Base-by-base conservation (phyloP, 2,888 invertebrate species). In the Nemoura dubitans region DNA sequence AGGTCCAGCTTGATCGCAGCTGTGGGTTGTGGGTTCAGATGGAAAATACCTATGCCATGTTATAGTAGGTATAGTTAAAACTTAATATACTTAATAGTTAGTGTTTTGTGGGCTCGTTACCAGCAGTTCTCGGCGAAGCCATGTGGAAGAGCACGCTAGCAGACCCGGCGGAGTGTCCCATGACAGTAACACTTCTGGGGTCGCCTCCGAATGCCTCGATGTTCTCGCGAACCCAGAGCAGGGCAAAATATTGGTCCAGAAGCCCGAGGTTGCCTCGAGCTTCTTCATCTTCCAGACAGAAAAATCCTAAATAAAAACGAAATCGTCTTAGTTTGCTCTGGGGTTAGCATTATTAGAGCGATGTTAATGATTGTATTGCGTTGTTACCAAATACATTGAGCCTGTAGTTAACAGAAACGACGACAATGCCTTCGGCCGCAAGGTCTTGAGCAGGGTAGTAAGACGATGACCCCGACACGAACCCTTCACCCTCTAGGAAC, bases 211-310 rank as follows among this genome's bases (percentile, higher is more conserved):
- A 97, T 82, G 94, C 93, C 80, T 92, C 92, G 85, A 97, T 96
- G 90, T 97, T 96, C 89, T 95, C 94, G 88, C 94, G 93, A 0
- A 96, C 93, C 96, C 96, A 96, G 81, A 95, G 90, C 87, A 98
- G 91, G 0, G 96, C 97, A 91, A 97, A 92, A 89, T 96, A 95
- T 90, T 98, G 97, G 91, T 98, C 98, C 89, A 96, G 94, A 85
- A 98, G 91, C 0, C 97, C 98, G 87, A 97, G 94, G 91, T 98
- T 98, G 0, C 98, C 98, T 0, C 96, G 94, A 1, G 94, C 94
- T 88, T 93, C 92, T 90, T 90, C 88, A 86, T 90, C 90, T 88
- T 90, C 90, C 86, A 89, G 85, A 85, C 89, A 89, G 81, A 90
- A 87, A 86, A 90, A 90, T n/a, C 90, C 89, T 90, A 42, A 27